Conservation (phyloP, 2,113 vertebrate species). For the Cygnus buccinator region DNA sequence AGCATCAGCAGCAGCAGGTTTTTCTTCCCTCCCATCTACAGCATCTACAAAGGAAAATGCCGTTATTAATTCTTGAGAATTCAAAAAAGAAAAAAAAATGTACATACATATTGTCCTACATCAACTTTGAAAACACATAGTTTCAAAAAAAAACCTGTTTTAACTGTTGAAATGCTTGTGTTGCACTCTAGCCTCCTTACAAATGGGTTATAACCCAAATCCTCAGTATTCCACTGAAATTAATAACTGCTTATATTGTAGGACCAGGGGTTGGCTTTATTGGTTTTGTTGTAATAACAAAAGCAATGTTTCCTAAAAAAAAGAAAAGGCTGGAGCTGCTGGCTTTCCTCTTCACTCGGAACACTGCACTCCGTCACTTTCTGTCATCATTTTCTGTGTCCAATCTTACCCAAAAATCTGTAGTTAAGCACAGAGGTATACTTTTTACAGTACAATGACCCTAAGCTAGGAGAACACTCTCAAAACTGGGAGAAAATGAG, state of each 20-base stretch:
- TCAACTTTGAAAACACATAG: not conserved
- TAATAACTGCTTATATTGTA: not conserved
- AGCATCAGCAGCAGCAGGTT: conserved; percentile 83
- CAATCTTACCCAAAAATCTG: not conserved
- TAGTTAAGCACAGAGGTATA: not conserved
- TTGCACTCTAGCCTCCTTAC: not conserved
- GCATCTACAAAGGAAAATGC: conserved; percentile 74
- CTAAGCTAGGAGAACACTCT: not conserved
- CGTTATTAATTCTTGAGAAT: not conserved
- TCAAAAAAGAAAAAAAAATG: not conserved
- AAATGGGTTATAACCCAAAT: not conserved
- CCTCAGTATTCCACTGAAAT: not conserved
- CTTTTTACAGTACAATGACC: not conserved
- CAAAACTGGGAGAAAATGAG: not conserved
- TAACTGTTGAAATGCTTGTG: not conserved
- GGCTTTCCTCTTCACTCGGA: not conserved
- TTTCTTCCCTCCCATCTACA: conserved; percentile 87
- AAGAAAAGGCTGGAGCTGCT: not conserved
- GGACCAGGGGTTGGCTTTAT: not conserved
- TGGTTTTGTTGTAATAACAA: not conserved
- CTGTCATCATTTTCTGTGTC: not conserved
- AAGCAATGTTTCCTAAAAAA: not conserved
- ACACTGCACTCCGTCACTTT: not conserved
- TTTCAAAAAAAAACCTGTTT: not conserved
- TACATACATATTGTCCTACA: not conserved